Percentiles rank a stretch among this genome's conserved stretches.
phyloP scores from a whole-genome alignment of 2,888 invertebrate genomes.

The Tetramorium bicarinatum region DNA sequence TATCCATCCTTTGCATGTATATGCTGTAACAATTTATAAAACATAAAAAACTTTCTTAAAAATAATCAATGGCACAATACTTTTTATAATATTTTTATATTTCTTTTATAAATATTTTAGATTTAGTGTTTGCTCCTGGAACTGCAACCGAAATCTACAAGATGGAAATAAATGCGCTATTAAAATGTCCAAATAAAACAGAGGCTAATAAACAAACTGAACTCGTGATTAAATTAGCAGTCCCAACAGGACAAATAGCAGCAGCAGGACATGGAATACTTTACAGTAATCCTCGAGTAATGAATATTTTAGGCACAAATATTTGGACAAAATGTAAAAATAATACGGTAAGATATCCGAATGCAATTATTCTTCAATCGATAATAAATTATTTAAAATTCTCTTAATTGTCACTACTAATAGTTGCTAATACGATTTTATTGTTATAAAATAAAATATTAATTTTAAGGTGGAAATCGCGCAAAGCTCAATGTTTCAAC shows the following conservation, averaged over 20 bases:
- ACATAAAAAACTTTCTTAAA: background rate
- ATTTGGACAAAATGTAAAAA: background rate
- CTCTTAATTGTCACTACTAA: background rate
- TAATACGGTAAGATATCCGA: background rate
- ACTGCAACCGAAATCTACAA: background rate
- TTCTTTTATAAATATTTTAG: background rate
- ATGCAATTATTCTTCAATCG: background rate
- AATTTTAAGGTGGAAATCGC: background rate
- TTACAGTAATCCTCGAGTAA: background rate
- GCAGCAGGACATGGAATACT: background rate
- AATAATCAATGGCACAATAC: background rate
- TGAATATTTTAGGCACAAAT: background rate
- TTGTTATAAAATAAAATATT: background rate
- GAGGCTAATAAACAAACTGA: background rate
- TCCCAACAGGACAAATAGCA: background rate
- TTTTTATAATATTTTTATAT: background rate
- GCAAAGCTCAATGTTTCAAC: background rate
- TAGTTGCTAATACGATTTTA: background rate
- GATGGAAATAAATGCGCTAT: background rate
- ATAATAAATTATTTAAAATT: background rate
- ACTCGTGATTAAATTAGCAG: background rate
- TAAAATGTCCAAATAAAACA: background rate
- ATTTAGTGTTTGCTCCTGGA: background rate
- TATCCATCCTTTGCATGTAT: background rate
- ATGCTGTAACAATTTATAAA: background rate